These are phyloP conservation scores for Dendrolimus kikuchii DNA, from an alignment of 1,140 invertebrate genomes.

Conservation along the genomic window DNA sequence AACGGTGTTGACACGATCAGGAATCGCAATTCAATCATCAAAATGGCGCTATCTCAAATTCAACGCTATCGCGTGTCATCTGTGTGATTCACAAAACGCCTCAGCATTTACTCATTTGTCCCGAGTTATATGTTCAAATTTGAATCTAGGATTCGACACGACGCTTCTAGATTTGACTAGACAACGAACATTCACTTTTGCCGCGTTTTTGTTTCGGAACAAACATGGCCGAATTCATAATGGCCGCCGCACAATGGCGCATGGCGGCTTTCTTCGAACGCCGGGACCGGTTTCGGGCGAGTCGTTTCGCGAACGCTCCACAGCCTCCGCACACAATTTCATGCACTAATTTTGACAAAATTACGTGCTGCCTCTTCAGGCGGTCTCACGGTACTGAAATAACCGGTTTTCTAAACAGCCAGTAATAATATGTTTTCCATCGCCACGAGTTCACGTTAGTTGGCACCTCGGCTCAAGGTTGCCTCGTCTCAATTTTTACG, in stretches of 20 bases:
- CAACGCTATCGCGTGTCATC: slow-evolving; percentile 13
- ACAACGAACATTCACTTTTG: slow-evolving; percentile 20
- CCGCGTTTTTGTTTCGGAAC: slow-evolving; percentile 33
- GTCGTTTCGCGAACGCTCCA: slow-evolving; percentile 40
- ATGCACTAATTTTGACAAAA: slow-evolving; percentile 21
- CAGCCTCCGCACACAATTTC: slow-evolving; percentile 22
- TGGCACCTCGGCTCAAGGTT: slow-evolving; percentile 25
- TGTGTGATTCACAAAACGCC: slow-evolving; percentile 20
- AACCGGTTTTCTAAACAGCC: slow-evolving; percentile 38
- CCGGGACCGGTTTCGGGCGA: slow-evolving; percentile 39
- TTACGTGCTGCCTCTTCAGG: slow-evolving; percentile 47
- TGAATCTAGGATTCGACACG: slow-evolving; percentile 16
- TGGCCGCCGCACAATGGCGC: slow-evolving; percentile 37
- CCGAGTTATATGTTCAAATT: slow-evolving; percentile 23
- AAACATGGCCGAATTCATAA: slow-evolving; percentile 59
- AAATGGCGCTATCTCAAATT: slow-evolving; percentile 4
- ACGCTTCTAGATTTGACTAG: slow-evolving; percentile 14
- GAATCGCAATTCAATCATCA: slow-evolving; percentile 2
- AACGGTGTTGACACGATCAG: too few relatives aligned
- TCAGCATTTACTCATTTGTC: slow-evolving; percentile 33
- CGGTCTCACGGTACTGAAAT: slow-evolving; percentile 48
- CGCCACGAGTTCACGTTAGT: slow-evolving; percentile 19
- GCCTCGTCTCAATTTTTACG: slow-evolving; percentile 19
- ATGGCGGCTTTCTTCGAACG: slow-evolving; percentile 30
- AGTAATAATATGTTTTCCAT: slow-evolving; percentile 19